Conservation (phyloP, 2,113 vertebrate genomes). For the Chrysemys picta region DNA sequence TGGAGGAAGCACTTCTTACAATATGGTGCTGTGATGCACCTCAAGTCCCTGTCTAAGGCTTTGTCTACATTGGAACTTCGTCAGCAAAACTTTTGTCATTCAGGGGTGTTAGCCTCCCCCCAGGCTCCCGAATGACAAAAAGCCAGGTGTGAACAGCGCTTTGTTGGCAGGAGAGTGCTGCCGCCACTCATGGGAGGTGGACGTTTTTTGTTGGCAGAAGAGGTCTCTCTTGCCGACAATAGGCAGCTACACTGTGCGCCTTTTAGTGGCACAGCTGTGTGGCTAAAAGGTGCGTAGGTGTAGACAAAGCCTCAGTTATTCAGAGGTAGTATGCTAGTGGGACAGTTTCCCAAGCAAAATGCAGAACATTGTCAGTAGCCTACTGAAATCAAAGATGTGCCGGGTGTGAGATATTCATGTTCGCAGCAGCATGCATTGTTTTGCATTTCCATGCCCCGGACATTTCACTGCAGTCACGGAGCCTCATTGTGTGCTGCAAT, state of each 20-base stretch:
- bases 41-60: not conserved
- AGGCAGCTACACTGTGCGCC: too few relatives aligned
- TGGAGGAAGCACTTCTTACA: not conserved
- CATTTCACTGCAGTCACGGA: not conserved
- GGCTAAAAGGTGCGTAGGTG: too few relatives aligned
- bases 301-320: not conserved
- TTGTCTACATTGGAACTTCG: too few relatives aligned
- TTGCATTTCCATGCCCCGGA: not conserved
- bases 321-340: not conserved
- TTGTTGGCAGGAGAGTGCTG: too few relatives aligned
- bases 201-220: too few relatives aligned
- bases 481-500: not conserved
- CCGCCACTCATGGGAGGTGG: too few relatives aligned
- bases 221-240: too few relatives aligned
- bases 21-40: not conserved
- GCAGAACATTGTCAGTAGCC: not conserved
- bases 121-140: too few relatives aligned
- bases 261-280: too few relatives aligned
- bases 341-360: constrained; percentile 23
- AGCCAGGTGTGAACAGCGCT: too few relatives aligned
- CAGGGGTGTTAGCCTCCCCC: too few relatives aligned
- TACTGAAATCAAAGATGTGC: not conserved
- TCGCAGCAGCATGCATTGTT: not conserved
- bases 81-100: too few relatives aligned
- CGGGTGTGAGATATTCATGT: not conserved